phyloP scores from a whole-genome alignment of 2,888 invertebrate genomes.

The Cosmorhoe ocellata region DNA sequence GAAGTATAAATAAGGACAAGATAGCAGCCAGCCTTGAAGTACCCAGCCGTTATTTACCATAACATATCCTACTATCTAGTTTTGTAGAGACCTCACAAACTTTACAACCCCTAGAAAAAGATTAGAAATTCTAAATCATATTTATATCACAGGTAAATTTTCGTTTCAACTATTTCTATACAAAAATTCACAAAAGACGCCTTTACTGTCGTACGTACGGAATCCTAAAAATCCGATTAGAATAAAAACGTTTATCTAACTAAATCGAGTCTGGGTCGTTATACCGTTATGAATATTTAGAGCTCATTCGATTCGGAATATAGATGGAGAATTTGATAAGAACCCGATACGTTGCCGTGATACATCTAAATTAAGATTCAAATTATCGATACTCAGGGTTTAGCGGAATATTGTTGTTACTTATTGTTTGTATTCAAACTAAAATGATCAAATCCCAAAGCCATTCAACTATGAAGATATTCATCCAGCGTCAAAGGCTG shows the following conservation, averaged over 20 bases:
- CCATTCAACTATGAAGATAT: background rate
- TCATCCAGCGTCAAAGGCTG: background rate
- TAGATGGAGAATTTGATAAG: conserved; percentile 6
- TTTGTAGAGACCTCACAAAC: no score
- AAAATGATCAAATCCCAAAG: background rate
- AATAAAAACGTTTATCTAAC: conserved; percentile 2
- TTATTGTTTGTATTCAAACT: no score
- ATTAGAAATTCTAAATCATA: no score
- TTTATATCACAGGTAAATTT: no score
- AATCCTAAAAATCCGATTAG: background rate
- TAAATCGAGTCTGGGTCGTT: conserved; percentile 1
- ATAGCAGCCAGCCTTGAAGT: no score
- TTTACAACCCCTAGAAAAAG: no score
- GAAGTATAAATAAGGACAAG: no score
- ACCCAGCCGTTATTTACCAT: no score
- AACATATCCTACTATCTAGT: no score
- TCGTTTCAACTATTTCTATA: no score
- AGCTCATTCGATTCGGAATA: conserved; percentile 1
- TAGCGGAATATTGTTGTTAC: background rate
- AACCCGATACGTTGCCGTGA: conserved; percentile 4
- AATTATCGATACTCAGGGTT: background rate
- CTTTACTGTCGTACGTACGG: no score
- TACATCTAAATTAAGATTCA: conserved; percentile 2
- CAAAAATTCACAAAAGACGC: no score
- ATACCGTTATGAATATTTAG: conserved; percentile 7